Conservation (phyloP, 2,797 vertebrate genomes). For the Chelmon rostratus region DNA sequence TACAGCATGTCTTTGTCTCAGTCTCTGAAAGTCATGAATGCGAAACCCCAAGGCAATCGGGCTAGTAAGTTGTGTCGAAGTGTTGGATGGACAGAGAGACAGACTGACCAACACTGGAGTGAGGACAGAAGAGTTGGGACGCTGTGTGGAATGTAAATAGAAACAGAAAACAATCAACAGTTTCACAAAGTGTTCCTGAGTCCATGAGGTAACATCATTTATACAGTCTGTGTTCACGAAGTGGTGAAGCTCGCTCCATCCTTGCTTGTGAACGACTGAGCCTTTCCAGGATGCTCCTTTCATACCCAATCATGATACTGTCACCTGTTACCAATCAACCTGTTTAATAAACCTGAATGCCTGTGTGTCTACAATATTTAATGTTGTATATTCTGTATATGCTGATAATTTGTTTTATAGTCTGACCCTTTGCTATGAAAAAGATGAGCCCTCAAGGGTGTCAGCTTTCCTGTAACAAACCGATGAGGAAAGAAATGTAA, state of each 20-base stretch:
- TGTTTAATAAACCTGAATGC: not conserved
- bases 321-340: too few species aligned
- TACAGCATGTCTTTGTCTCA: not conserved
- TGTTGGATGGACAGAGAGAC: not conserved
- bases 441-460: not conserved
- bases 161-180: too few species aligned
- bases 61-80: not conserved
- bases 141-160: too few species aligned
- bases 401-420: not conserved
- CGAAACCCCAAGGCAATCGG: not conserved
- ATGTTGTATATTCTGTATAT: not conserved
- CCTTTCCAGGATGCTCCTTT: too few species aligned
- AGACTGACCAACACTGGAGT: not conserved
- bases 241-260: too few species aligned
- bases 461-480: slow-evolving; percentile 3
- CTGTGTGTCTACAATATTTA: not conserved
- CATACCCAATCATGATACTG: too few species aligned
- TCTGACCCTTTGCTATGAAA: not conserved
- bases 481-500: not conserved
- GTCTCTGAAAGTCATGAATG: not conserved
- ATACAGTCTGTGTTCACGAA: too few species aligned
- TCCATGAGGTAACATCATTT: too few species aligned
- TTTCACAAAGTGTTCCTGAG: too few species aligned
- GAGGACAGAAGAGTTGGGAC: not conserved
- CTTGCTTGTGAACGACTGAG: too few species aligned